These are phyloP conservation scores for Epinephelus cyanopodus DNA, from an alignment of 2,113 vertebrate species.

Conservation along the genomic window DNA sequence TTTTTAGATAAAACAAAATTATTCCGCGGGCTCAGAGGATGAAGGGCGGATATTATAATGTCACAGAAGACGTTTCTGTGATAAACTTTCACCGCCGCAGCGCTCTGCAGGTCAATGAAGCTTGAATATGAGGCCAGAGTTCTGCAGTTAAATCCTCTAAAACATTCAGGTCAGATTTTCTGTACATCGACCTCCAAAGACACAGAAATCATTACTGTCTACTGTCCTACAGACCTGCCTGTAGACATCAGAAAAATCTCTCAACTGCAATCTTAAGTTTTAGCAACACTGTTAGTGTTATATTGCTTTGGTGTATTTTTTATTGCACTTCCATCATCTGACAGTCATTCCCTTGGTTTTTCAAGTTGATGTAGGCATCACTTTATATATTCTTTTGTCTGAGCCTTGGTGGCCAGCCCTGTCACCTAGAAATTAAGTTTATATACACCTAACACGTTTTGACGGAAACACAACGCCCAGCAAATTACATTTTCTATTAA, in stretches of 20 bases:
- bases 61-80: slow-evolving; percentile 34
- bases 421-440: no score
- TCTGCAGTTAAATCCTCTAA: slow-evolving; percentile 17
- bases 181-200: background rate
- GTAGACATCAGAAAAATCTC: background rate
- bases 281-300: background rate
- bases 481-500: no score
- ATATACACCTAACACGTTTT: no score
- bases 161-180: slow-evolving; percentile 4
- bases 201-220: background rate
- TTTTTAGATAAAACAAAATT: slow-evolving; percentile 56
- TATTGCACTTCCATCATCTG: background rate
- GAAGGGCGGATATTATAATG: slow-evolving; percentile 26
- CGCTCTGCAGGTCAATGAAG: slow-evolving; percentile 25
- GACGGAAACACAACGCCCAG: no score
- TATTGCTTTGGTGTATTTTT: background rate
- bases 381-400: background rate
- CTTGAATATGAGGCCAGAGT: slow-evolving; percentile 14
- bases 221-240: background rate
- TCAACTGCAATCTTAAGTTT: background rate
- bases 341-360: background rate
- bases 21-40: slow-evolving; percentile 7
- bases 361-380: background rate
- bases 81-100: slow-evolving; percentile 24
- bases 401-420: background rate